phyloP scores from a whole-genome alignment of 2,113 vertebrate genomes.

The Spheniscus mendiculus region DNA sequence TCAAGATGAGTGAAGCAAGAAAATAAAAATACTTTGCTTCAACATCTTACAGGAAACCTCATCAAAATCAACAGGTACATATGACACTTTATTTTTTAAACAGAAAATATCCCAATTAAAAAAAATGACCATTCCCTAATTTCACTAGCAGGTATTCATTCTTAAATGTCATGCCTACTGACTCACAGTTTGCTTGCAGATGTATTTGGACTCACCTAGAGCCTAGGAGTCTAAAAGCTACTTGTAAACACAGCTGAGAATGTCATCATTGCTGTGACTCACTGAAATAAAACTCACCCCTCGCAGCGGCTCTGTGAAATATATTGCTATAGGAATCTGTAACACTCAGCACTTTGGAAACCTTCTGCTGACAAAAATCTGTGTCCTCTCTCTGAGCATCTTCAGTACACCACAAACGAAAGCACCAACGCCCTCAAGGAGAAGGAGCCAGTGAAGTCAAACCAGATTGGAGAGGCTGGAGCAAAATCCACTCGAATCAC shows the following conservation, averaged over 20 bases:
- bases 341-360: neutral
- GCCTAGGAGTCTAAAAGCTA: neutral
- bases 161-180: conserved; percentile 23
- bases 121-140: neutral
- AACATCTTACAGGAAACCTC: neutral
- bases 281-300: neutral
- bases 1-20: neutral
- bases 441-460: neutral
- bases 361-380: neutral
- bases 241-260: conserved; percentile 35
- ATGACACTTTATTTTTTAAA: neutral
- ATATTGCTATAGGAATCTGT: neutral
- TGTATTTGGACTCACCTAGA: neutral
- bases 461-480: neutral
- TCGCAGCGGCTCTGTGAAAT: neutral
- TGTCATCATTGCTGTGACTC: neutral
- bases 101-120: neutral
- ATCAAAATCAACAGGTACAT: neutral
- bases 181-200: conserved; percentile 11
- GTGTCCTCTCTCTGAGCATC: neutral
- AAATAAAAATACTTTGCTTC: neutral
- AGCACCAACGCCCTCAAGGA: neutral
- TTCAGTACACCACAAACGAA: rapidly evolving
- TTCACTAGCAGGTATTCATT: neutral
- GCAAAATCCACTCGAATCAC: neutral